phyloP scores from a whole-genome alignment of 2,797 vertebrate species.

The Coregonus sp. region DNA sequence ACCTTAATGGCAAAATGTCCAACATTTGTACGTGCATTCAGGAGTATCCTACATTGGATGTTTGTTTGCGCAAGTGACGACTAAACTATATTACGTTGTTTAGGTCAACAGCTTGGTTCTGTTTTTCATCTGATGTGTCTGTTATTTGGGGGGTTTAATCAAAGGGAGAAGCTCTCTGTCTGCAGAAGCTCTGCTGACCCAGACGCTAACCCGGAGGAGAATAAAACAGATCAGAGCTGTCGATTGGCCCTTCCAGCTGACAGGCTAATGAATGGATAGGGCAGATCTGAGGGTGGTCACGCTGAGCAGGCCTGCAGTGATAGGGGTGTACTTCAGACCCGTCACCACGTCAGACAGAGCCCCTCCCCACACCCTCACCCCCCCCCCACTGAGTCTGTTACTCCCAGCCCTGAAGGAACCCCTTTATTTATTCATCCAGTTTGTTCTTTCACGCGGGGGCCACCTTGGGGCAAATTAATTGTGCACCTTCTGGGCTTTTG shows the following conservation, averaged over 20 bases:
- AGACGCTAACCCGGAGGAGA: not conserved
- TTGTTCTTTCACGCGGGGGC: constrained; percentile 41
- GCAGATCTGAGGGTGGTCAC: not conserved
- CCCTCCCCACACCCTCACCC: not conserved
- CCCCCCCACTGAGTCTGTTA: constrained; percentile 8
- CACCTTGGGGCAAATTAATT: constrained; percentile 41
- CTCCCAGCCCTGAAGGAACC: constrained; percentile 33
- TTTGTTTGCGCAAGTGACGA: not conserved
- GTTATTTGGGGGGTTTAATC: not conserved
- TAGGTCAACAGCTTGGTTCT: not conserved
- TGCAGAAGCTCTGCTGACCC: not conserved
- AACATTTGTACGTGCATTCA: not conserved
- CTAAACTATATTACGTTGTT: not conserved
- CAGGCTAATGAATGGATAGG: not conserved
- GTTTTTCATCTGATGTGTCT: not conserved
- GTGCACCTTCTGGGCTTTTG: constrained; percentile 14
- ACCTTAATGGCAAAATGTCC: not conserved
- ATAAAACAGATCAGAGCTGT: not conserved
- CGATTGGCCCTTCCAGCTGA: not conserved
- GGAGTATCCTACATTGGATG: not conserved
- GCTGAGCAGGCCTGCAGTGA: constrained; percentile 30
- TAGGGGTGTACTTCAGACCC: constrained; percentile 15
- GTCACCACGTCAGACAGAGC: not conserved
- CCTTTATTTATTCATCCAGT: constrained; percentile 57
- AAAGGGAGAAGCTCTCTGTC: not conserved